A percentile compares a stretch with the other conserved stretches of the same genome.
Evolutionary conservation across 2,888 invertebrate species (phyloP).

Genomic region (Hymenopus coronatus): DNA sequence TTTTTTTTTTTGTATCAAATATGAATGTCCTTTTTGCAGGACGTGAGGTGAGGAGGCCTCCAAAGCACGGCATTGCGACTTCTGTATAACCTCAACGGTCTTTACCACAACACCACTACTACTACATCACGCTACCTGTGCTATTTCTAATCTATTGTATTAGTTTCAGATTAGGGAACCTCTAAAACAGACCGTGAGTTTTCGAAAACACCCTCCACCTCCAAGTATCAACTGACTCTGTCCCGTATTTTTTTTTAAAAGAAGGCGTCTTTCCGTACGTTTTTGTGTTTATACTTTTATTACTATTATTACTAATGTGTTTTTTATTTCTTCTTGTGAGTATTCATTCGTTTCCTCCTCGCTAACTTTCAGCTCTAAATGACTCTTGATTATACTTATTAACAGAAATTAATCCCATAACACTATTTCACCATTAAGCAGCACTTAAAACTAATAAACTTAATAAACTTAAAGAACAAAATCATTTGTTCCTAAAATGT

Average conservation of each 20-base stretch:
- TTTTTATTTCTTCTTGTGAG: slow-evolving; percentile 28
- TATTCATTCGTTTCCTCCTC: slow-evolving; percentile 50
- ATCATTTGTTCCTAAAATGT: slow-evolving; percentile 35
- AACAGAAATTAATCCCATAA: slow-evolving; percentile 19
- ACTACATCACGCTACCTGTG: neutral
- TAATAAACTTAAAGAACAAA: slow-evolving; percentile 24
- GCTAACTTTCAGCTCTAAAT: slow-evolving; percentile 36
- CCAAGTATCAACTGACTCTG: slow-evolving; percentile 58
- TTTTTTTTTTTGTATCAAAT: slow-evolving; percentile 8
- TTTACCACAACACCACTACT: neutral
- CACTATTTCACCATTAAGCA: neutral
- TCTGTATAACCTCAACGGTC: slow-evolving; percentile 15
- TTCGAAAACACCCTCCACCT: slow-evolving; percentile 49
- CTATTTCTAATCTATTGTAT: neutral
- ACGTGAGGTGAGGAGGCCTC: slow-evolving; percentile 2
- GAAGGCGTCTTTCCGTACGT: slow-evolving; percentile 29
- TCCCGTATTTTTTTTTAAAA: slow-evolving; percentile 47
- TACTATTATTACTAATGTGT: slow-evolving; percentile 30
- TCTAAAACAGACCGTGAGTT: slow-evolving; percentile 25
- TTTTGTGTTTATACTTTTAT: slow-evolving; percentile 31
- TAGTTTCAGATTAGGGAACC: slow-evolving; percentile 27
- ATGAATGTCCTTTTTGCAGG: slow-evolving; percentile 26
- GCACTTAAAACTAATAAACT: slow-evolving; percentile 7
- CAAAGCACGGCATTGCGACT: neutral
- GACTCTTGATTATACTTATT: neutral